Base-by-base conservation (phyloP, 2,113 vertebrate genomes). In the Seriola aureovittata region DNA sequence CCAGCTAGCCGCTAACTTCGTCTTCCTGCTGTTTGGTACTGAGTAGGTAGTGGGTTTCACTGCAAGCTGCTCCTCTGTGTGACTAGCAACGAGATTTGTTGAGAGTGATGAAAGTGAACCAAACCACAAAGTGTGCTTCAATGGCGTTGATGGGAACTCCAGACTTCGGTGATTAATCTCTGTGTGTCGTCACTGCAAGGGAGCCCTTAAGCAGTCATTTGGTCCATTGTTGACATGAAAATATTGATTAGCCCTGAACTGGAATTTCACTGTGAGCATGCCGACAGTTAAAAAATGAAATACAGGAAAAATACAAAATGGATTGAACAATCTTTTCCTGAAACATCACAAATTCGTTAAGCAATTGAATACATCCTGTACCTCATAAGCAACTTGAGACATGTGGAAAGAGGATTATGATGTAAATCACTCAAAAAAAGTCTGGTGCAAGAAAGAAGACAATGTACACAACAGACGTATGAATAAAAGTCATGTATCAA, bases 401-500 rank as follows among this genome's bases (percentile, higher is more conserved):
- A 50, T 84, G 71, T 60, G 7, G 82, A 62, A 85, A 87, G 54
- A 63, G 14, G 3, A 25, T 68, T 8, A 38, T 71, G 46, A 9
- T 21, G 80, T 65, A 64, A 62, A 65, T 19, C 46, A 60, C 64
- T 21, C 29, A 82, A 48, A 55, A 38, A 0, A 38, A 0, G 25
- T 62, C 44, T 90, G 42, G 29, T 55, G 66, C 46, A 87, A 75
- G 62, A 68, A 2, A 9, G 10, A 6, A 67, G 8, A 66, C 46
- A n/a, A 14, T n/a, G 25, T 1, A 21, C 4, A 25, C 2, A 1
- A 9, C 0, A 21, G 4, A 48, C 10, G 5, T 55, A 2, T 63
- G 72, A 50, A 44, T 67, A 16, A 71, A 36, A 4, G 16, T 87
- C 84, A 2, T 82, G 88, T 84, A 71, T n/a, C 75, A 78, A 87